Evolutionary conservation across 2,113 vertebrate genomes (phyloP), one percentile per base, ranked within the genome.

Genomic region (Dendropsophus ebraccatus): DNA sequence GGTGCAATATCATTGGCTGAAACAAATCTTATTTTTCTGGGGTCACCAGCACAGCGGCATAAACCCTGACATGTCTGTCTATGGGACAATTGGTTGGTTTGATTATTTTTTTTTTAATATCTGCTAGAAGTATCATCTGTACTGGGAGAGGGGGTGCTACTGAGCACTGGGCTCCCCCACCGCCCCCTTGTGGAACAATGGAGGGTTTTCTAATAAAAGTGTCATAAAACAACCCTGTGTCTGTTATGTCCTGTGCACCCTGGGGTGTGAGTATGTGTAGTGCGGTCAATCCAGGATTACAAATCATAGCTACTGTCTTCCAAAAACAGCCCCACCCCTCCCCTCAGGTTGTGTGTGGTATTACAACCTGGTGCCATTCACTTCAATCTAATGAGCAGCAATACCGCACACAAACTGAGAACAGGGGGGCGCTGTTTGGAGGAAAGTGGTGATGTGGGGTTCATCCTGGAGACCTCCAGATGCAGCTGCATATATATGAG

Each of bases 171-270:
- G 17, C 65, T 69, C 28, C 5, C 28, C 30, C 30, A 16, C 72
- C 6, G 41, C 41, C 23, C 17, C 41, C 3, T 54, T 37, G 6
- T 37, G 58, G 52, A 62, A 80, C 54, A 80, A 19, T 41, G 14
- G 77, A 80, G 77, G 77, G 32, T 80, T 80, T 80, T 80, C 77
- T 80, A 80, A 80, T 80, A 80, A 80, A 80, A 80, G 30, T 14
- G 21, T 21, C 25, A 28, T 80, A 32, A 60, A 50, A 76, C 14
- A 0, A 1, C 60, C 32, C 21, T 19, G 28, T 32, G 25, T 78
- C 50, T 78, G 75, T 13, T 73, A 8, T 35, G 4, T n/a, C 8
- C 3, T 41, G 41, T 5, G 30, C 5, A 1, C 1, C 30, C 10
- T 2, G n/a, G 45, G 45, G 41, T 9, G 41, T 49, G 16, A 3